Evolutionary conservation across 2,113 vertebrate genomes (phyloP).

Genomic region (Mormyrus iriodes): DNA sequence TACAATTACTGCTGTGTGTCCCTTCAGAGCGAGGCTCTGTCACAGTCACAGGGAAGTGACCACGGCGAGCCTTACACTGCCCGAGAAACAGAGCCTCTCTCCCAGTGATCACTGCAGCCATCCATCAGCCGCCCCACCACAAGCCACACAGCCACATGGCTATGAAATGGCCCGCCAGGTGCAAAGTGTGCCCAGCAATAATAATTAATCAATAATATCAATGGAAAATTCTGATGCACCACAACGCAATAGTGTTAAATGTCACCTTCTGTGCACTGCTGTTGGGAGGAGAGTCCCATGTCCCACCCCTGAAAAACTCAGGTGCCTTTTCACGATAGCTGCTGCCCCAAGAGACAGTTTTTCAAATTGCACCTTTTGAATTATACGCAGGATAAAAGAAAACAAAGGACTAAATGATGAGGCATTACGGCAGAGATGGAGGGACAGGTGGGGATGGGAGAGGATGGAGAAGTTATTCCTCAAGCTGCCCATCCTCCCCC

Average conservation of each 20-base stretch:
- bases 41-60: neutral
- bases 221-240: neutral
- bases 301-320: neutral
- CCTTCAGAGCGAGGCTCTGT: neutral
- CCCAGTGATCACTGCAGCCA: neutral
- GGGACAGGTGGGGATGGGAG: constrained; percentile 11
- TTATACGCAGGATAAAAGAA: neutral
- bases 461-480: constrained; percentile 12
- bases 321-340: neutral
- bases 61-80: neutral
- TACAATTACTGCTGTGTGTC: constrained; percentile 8
- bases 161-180: neutral
- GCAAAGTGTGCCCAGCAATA: neutral
- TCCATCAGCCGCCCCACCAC: neutral
- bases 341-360: neutral
- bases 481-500: neutral
- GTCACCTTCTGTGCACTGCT: neutral
- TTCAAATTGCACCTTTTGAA: neutral
- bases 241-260: neutral
- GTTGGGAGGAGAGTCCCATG: neutral
- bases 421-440: constrained; percentile 3
- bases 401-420: neutral
- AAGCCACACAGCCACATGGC: neutral
- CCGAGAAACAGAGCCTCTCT: neutral
- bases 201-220: constrained; percentile 5